A percentile compares a stretch with the other conserved stretches of the same genome.
Evolutionary conservation across 2,888 invertebrate species (phyloP).

Genomic region (Lamellibrachia satsuma): DNA sequence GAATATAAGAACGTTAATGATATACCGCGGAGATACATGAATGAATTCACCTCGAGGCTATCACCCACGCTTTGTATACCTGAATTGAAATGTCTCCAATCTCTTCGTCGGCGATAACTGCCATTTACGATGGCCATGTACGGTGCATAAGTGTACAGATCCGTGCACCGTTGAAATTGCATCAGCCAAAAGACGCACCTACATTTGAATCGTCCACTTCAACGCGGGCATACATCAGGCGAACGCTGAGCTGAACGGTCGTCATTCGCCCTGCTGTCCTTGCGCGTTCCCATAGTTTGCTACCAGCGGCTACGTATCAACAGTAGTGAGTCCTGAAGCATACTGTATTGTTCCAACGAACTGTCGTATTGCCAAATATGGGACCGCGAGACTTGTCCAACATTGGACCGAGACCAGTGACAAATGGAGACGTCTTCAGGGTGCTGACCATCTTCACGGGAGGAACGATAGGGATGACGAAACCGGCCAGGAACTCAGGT

Average conservation of each 20-base stretch:
- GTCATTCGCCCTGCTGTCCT: not conserved
- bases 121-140: not conserved
- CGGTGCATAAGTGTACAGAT: not conserved
- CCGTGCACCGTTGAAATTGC: not conserved
- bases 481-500: not conserved
- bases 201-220: not conserved
- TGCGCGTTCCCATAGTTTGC: not conserved
- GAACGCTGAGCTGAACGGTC: not conserved
- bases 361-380: not conserved
- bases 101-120: not conserved
- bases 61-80: not conserved
- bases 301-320: not conserved
- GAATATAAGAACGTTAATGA: not conserved
- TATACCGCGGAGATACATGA: not conserved
- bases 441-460: conserved; percentile 88
- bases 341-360: not conserved
- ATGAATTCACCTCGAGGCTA: not conserved
- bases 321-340: not conserved
- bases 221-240: not conserved
- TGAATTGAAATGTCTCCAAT: not conserved
- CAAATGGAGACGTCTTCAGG: not conserved
- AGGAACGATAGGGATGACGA: conserved; percentile 92
- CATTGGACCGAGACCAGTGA: not conserved
- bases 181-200: not conserved
- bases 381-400: not conserved